Conservation (phyloP, 1,140 invertebrate genomes). For the Brachionus manjavacas region DNA sequence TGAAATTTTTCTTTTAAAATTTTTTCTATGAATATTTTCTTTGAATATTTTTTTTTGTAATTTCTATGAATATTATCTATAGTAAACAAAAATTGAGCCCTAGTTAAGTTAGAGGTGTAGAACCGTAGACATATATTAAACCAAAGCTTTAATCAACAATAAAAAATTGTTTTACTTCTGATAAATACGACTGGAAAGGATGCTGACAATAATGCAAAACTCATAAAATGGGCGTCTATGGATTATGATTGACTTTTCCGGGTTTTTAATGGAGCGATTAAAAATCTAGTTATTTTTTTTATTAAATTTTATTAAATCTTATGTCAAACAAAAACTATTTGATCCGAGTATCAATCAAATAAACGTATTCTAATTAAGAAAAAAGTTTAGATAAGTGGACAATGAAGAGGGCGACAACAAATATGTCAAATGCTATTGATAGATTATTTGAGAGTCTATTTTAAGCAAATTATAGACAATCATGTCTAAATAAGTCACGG, state of each 20-base stretch:
- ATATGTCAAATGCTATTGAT: not conserved
- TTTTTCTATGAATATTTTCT: too few relatives aligned
- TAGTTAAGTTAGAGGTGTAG: not conserved
- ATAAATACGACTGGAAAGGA: not conserved
- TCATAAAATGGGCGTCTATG: slow-evolving; percentile 14
- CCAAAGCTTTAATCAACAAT: not conserved
- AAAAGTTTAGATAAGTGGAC: not conserved
- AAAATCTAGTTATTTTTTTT: not conserved
- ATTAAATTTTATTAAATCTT: slow-evolving; percentile 25
- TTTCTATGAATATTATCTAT: not conserved
- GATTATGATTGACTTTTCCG: slow-evolving; percentile 13
- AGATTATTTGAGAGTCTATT: not conserved
- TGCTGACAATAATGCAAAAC: not conserved
- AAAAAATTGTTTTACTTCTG: not conserved
- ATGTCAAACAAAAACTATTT: slow-evolving; percentile 24
- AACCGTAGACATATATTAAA: not conserved
- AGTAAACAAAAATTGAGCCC: not conserved
- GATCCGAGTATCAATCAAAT: slow-evolving; percentile 36
- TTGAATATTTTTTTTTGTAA: too few relatives aligned
- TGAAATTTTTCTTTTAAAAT: not conserved
- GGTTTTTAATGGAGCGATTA: not conserved
- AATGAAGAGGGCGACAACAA: not conserved
- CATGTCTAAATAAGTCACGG: slow-evolving; percentile 7
- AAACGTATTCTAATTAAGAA: slow-evolving; percentile 18
- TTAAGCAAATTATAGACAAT: slow-evolving; percentile 18